Evolutionary conservation across 2,888 invertebrate genomes (phyloP), one percentile per base, ranked within the genome.

Genomic region (Lithosia quadra): DNA sequence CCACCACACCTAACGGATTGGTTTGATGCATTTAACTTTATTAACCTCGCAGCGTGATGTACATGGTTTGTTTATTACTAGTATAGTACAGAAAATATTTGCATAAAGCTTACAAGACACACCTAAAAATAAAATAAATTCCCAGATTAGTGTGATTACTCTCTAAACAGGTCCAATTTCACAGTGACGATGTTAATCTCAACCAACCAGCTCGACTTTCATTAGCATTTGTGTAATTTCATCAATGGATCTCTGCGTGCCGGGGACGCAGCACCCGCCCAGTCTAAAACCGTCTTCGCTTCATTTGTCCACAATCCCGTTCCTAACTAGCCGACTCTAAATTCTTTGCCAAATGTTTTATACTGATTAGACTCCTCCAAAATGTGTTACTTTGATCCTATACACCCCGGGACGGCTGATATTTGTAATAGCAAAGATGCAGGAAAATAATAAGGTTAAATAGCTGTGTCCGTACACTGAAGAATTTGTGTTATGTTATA

Each of bases 201-300:
- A 82, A 82, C 77, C 77, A 80, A 88, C 87, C 86, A 90, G 87
- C 86, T 84, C 86, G 84, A 87, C 86, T 91, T 92, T 91, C 91
- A 93, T 92, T 93, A 92, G 88, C 90, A 91, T 92, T 93, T 89
- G 89, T 90, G 90, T 91, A 92, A 92, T 92, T 92, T 91, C 90
- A 91, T 91, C 90, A 89, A 86, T 74, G 82, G 85, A 87, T 85
- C 88, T 85, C 68, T 69, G 68, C 65, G 72, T 70, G 84, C 84
- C 79, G 70, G 74, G 77, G 75, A 74, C 77, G 59, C 72, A 79
- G 77, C 75, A 77, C 69, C 77, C 73, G 69, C 59, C 69, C 67
- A 68, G 66, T 66, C 62, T 71, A 78, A 74, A 71, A 69, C 78
- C 80, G 80, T 82, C 82, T 75, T 70, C 84, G 84, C 86, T 85